Conservation (phyloP, 2,888 invertebrate species). For the Eremobia ochroleuca region DNA sequence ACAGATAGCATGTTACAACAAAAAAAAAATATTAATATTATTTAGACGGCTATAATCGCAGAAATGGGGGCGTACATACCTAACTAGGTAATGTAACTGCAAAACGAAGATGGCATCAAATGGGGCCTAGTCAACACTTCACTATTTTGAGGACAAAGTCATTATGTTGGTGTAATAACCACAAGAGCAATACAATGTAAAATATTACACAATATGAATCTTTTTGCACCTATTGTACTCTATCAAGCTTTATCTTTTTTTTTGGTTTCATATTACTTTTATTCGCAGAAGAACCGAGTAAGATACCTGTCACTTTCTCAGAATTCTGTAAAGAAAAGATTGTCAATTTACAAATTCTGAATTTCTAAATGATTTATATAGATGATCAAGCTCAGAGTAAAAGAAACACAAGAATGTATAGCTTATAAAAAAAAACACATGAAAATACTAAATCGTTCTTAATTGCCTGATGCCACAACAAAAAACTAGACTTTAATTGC, state of each 20-base stretch:
- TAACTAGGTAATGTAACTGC: not conserved
- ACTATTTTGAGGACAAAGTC: slow-evolving; percentile 27
- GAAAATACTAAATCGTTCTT: slow-evolving; percentile 42
- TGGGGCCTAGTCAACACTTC: not conserved
- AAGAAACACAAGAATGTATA: not conserved
- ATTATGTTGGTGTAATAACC: slow-evolving; percentile 41
- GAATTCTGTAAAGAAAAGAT: not conserved
- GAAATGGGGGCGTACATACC: not conserved
- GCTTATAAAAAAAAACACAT: slow-evolving; percentile 14
- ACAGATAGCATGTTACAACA: too few species aligned
- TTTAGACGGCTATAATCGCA: not conserved
- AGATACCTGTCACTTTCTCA: slow-evolving; percentile 41
- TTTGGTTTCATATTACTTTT: slow-evolving; percentile 15
- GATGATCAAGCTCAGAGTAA: not conserved
- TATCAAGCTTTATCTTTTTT: slow-evolving; percentile 19
- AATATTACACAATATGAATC: slow-evolving; percentile 48
- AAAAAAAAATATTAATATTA: too few species aligned
- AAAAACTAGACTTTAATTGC: slow-evolving; percentile 57
- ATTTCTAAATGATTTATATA: not conserved
- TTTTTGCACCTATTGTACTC: slow-evolving; percentile 43
- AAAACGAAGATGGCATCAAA: slow-evolving; percentile 22
- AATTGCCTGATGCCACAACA: slow-evolving; percentile 32
- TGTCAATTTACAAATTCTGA: not conserved
- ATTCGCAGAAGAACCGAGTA: slow-evolving; percentile 20
- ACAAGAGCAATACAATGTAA: slow-evolving; percentile 36